Evolutionary conservation across 2,797 vertebrate genomes (phyloP).

Genomic region (Apogon hyalosoma): DNA sequence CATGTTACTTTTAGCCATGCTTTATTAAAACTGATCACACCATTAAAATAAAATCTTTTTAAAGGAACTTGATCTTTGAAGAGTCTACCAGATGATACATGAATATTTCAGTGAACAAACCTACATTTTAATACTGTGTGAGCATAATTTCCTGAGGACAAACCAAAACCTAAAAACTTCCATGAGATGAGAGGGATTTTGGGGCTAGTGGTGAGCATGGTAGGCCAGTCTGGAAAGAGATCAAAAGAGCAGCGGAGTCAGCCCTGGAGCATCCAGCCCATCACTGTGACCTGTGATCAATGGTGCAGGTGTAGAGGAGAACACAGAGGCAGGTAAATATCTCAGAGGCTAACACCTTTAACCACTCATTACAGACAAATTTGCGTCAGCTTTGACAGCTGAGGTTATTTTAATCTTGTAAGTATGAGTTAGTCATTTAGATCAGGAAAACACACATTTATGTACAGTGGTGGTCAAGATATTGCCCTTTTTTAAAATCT

Average conservation of each 20-base stretch:
- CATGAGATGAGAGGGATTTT: slow-evolving; percentile 39
- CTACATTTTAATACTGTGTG: slow-evolving; percentile 1
- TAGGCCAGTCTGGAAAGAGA: slow-evolving; percentile 59
- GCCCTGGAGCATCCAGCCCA: slow-evolving; percentile 72
- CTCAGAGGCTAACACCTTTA: slow-evolving; percentile 70
- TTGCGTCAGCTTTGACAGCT: slow-evolving; percentile 24
- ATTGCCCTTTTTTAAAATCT: too few relatives aligned
- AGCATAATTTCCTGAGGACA: slow-evolving; percentile 28
- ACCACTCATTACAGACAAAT: slow-evolving; percentile 49
- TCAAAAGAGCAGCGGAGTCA: slow-evolving; percentile 73
- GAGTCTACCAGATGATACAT: not conserved
- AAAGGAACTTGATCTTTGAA: not conserved
- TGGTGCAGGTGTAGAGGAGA: slow-evolving; percentile 76
- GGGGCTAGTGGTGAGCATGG: slow-evolving; percentile 22
- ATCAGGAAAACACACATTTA: slow-evolving; percentile 4
- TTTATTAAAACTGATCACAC: slow-evolving; percentile 13
- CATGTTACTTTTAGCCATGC: slow-evolving; percentile 42
- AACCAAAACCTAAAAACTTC: slow-evolving; percentile 20
- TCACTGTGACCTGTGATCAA: slow-evolving; percentile 73
- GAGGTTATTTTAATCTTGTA: not conserved
- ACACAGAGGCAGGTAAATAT: slow-evolving; percentile 69
- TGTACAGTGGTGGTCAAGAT: not conserved
- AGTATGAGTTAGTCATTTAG: not conserved
- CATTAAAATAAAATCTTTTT: not conserved
- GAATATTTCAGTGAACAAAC: not conserved